phyloP scores from a whole-genome alignment of 2,888 invertebrate species.

The Ectobius pallidus region DNA sequence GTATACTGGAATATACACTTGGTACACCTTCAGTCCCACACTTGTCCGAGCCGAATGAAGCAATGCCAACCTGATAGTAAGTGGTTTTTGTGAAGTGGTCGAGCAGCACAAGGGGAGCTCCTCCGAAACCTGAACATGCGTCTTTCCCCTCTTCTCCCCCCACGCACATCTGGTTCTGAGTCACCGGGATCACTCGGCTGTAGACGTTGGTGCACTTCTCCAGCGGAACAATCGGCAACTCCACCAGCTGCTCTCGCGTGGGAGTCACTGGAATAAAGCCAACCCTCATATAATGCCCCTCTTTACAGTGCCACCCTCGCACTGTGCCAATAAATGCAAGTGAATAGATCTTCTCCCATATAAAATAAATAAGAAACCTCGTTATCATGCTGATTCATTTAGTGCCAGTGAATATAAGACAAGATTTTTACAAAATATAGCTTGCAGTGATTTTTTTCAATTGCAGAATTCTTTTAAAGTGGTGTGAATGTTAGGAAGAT shows the following conservation, averaged over 20 bases:
- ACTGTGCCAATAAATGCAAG: too few species aligned
- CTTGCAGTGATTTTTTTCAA: too few species aligned
- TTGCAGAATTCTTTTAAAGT: too few species aligned
- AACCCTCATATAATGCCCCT: too few species aligned
- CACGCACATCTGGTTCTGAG: slow-evolving; percentile 71
- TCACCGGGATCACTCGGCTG: slow-evolving; percentile 67
- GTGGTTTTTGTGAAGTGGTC: slow-evolving; percentile 43
- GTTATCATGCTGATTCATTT: too few species aligned
- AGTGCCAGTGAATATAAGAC: too few species aligned
- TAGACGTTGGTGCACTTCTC: slow-evolving; percentile 72
- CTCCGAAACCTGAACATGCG: slow-evolving; percentile 81
- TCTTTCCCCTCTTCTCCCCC: slow-evolving; percentile 76
- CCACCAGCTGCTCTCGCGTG: slow-evolving; percentile 63
- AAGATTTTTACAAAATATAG: too few species aligned
- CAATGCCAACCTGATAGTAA: slow-evolving; percentile 69
- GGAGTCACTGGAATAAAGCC: slow-evolving; percentile 49
- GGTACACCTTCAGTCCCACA: slow-evolving; percentile 75
- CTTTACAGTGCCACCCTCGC: too few species aligned
- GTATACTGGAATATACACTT: slow-evolving; percentile 77
- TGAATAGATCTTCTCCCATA: too few species aligned
- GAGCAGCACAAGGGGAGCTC: slow-evolving; percentile 69
- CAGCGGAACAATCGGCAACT: slow-evolving; percentile 69
- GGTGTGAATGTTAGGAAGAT: too few species aligned
- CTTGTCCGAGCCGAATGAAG: slow-evolving; percentile 81
- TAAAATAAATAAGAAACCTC: too few species aligned